Percentiles rank a stretch among this genome's conserved stretches.
These are phyloP conservation scores for Machimus rusticus DNA, from an alignment of 2,888 invertebrate species.

Conservation along the genomic window DNA sequence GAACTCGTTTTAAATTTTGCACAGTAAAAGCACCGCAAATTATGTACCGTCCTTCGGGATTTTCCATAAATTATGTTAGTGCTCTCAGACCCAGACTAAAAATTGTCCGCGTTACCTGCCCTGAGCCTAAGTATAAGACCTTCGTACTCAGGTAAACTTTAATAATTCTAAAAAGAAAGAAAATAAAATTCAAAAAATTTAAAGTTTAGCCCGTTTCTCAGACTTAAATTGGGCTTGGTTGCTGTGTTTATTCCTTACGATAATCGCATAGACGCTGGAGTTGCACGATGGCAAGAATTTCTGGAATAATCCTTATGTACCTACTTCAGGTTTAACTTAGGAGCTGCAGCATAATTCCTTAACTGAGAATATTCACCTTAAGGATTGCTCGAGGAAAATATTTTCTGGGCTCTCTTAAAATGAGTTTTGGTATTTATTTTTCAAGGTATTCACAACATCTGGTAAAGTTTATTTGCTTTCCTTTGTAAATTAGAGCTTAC, in stretches of 20 bases:
- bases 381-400: neutral
- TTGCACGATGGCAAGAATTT: neutral
- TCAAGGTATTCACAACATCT: neutral
- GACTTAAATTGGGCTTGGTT: neutral
- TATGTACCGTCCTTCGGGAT: neutral
- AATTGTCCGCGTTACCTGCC: neutral
- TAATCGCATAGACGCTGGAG: neutral
- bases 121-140: neutral
- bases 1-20: neutral
- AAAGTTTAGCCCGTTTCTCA: neutral
- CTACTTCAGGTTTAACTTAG: neutral
- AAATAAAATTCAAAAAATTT: neutral
- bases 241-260: neutral
- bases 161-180: neutral
- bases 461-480: neutral
- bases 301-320: neutral
- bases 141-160: neutral
- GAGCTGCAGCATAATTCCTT: neutral
- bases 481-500: neutral
- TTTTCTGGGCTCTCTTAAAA: neutral
- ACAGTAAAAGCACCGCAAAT: constrained; percentile 11
- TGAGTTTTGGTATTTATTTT: neutral
- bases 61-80: constrained; percentile 17
- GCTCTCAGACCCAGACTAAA: neutral
- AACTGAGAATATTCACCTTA: neutral